Evolutionary conservation across 37 sponge, comb jelly and placozoan genomes (phyloP).

Genomic region (Tethya wilhelma): DNA sequence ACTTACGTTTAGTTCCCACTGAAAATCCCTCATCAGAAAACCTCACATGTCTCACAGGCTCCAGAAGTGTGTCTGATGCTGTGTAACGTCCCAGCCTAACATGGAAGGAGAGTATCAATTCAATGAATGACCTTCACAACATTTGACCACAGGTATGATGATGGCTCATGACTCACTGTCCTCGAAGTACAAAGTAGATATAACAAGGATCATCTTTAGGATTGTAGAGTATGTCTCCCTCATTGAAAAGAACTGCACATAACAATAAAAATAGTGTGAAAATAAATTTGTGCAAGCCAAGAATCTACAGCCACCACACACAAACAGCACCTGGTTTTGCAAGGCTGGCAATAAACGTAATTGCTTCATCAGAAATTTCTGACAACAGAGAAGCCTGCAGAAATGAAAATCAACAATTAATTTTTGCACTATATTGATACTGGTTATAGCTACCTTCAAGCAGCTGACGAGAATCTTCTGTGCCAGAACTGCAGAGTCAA

Average conservation of each 20-base stretch:
- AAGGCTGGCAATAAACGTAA: neutral
- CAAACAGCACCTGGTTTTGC: no score
- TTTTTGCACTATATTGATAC: neutral
- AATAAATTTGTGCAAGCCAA: neutral
- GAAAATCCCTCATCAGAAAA: slow-evolving; percentile 4
- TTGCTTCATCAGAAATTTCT: neutral
- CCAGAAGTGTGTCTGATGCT: no score
- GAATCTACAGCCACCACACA: no score
- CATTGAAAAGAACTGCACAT: slow-evolving; percentile 14
- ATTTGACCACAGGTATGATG: no score
- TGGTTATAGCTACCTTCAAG: no score
- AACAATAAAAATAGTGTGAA: neutral
- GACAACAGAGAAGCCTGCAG: slow-evolving; percentile 10
- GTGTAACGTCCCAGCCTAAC: no score
- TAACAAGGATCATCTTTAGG: slow-evolving; percentile 5
- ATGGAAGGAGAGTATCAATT: neutral
- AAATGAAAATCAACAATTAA: neutral
- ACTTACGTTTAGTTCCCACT: slow-evolving; percentile 5
- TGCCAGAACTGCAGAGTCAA: no score
- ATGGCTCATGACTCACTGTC: neutral
- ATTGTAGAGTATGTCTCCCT: slow-evolving; percentile 19
- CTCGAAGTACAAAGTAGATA: slow-evolving; percentile 20
- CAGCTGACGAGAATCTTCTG: no score
- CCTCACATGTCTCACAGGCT: no score
- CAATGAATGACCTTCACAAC: no score